Conservation (phyloP, 2,797 vertebrate genomes). For the Hypotaenidia okinawae region DNA sequence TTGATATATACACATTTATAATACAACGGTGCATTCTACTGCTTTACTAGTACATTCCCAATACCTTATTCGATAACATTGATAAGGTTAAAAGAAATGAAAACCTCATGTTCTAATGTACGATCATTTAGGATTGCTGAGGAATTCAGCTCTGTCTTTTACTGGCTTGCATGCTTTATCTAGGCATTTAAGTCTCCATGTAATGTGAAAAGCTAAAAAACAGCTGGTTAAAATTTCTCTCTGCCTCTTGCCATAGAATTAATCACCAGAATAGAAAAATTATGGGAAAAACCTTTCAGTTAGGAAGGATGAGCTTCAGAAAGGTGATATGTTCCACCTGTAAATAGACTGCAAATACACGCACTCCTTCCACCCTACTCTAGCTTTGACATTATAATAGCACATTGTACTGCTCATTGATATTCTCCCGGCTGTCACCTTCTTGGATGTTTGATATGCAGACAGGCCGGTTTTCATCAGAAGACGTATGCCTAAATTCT, state of each 20-base stretch:
- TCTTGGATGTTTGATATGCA: neutral
- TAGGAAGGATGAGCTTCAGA: neutral
- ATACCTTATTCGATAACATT: neutral
- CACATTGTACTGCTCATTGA: neutral
- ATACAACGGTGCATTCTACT: neutral
- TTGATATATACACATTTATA: neutral
- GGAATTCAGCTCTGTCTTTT: neutral
- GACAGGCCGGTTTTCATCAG: neutral
- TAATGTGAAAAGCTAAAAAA: neutral
- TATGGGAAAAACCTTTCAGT: neutral
- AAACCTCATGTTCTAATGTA: neutral
- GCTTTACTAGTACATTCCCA: neutral
- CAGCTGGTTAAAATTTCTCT: neutral
- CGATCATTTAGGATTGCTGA: neutral
- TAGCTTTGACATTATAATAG: neutral
- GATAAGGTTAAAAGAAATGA: neutral
- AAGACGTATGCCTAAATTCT: neutral
- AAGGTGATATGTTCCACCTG: neutral
- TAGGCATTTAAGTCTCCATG: neutral
- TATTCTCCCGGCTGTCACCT: neutral
- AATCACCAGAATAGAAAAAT: neutral
- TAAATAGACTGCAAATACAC: neutral
- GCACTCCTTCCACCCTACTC: neutral
- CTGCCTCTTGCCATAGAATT: neutral
- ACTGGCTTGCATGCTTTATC: accelerated